Percentiles rank a stretch among this genome's conserved stretches.
phyloP scores from a whole-genome alignment of 2,888 invertebrate genomes.

The Agrochola lota region DNA sequence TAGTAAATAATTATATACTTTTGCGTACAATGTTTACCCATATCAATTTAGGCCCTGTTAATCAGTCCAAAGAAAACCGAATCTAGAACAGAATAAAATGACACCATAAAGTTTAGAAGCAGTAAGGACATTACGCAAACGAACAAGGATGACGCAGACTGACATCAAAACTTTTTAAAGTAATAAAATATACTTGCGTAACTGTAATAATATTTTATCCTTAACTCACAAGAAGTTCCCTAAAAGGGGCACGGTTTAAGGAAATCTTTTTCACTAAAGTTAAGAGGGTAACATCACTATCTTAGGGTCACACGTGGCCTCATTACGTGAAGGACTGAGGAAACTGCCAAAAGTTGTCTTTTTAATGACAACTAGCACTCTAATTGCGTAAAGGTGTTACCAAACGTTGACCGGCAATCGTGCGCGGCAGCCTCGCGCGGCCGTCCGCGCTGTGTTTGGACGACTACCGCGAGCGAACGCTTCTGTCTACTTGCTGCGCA shows the following conservation, averaged over 20 bases:
- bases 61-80: background rate
- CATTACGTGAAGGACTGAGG: conserved; percentile 1
- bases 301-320: background rate
- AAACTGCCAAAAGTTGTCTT: background rate
- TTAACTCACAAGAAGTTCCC: conserved; percentile 42
- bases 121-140: conserved; percentile 53
- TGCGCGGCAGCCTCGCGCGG: too few relatives aligned
- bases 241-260: conserved; percentile 4
- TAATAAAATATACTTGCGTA: conserved; percentile 59
- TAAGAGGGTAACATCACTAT: conserved; percentile 8
- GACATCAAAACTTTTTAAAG: conserved; percentile 62
- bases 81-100: conserved; percentile 12
- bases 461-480: too few relatives aligned
- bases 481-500: too few relatives aligned
- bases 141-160: conserved; percentile 44
- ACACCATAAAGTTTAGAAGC: background rate
- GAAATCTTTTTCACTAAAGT: conserved; percentile 22
- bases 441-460: too few relatives aligned
- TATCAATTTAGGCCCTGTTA: background rate
- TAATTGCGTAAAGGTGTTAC: too few relatives aligned
- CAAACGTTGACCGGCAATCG: too few relatives aligned
- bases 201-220: conserved; percentile 47
- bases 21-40: background rate
- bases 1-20: too few relatives aligned
- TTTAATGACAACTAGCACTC: too few relatives aligned